These are phyloP conservation scores for Stenolophus ochropezus DNA, from an alignment of 2,888 invertebrate species.

Conservation along the genomic window DNA sequence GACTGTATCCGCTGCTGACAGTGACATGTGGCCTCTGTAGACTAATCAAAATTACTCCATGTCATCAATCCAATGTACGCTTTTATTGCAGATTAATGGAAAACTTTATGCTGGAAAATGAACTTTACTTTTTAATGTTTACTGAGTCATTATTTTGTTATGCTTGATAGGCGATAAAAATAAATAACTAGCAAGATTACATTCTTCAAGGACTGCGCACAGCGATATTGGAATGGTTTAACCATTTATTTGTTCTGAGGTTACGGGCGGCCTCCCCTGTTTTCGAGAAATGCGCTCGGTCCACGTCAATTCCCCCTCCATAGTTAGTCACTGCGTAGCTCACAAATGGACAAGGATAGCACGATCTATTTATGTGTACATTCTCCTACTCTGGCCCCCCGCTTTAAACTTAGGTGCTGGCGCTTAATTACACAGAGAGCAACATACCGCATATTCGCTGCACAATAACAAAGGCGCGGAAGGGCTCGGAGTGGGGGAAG, in stretches of 20 bases:
- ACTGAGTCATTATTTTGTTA: neutral
- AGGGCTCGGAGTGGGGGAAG: slow-evolving; percentile 45
- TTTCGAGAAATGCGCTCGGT: slow-evolving; percentile 47
- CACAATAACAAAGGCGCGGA: slow-evolving; percentile 26
- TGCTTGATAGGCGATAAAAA: neutral
- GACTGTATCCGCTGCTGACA: neutral
- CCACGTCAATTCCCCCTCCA: slow-evolving; percentile 45
- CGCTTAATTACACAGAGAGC: slow-evolving; percentile 45
- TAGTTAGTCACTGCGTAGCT: slow-evolving; percentile 26
- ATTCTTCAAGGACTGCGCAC: slow-evolving; percentile 10
- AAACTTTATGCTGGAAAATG: neutral
- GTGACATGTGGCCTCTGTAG: neutral
- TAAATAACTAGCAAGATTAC: neutral
- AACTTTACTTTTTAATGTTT: neutral
- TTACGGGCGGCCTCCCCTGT: slow-evolving; percentile 47
- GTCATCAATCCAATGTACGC: neutral
- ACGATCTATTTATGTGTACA: slow-evolving; percentile 48
- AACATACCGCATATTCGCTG: neutral
- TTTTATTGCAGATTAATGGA: neutral
- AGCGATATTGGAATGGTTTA: slow-evolving; percentile 14
- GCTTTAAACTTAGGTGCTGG: slow-evolving; percentile 42
- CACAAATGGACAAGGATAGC: slow-evolving; percentile 6
- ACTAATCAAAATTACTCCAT: neutral
- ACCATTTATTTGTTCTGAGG: slow-evolving; percentile 4
- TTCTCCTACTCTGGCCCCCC: slow-evolving; percentile 32